A percentile compares a stretch with the other conserved stretches of the same genome.
These are phyloP conservation scores for Campoletis raptor DNA, from an alignment of 2,888 invertebrate genomes.

Conservation along the genomic window DNA sequence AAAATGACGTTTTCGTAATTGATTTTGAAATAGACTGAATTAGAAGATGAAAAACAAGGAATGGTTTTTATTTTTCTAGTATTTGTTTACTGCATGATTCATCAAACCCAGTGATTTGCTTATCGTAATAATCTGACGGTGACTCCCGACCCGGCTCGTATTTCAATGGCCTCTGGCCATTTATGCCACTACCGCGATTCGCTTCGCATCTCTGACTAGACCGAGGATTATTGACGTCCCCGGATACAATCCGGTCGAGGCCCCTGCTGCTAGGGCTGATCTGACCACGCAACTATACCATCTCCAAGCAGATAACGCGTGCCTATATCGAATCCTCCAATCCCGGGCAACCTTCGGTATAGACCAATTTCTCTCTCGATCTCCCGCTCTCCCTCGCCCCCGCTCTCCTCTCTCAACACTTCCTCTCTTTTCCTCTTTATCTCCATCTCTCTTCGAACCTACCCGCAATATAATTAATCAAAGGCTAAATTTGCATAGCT, in stretches of 20 bases:
- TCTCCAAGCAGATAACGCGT: slow-evolving; percentile 46
- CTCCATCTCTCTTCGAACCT: background rate
- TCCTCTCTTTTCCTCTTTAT: slow-evolving; percentile 8
- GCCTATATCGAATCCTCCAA: slow-evolving; percentile 23
- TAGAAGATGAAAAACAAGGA: background rate
- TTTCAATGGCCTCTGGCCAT: slow-evolving; percentile 42
- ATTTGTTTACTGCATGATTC: background rate
- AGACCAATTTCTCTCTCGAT: background rate
- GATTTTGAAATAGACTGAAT: background rate
- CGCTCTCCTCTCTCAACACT: background rate
- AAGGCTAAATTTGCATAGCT: slow-evolving; percentile 29
- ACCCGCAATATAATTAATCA: slow-evolving; percentile 33
- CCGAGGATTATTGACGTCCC: slow-evolving; percentile 69
- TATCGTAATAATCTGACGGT: slow-evolving; percentile 22
- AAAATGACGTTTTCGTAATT: background rate
- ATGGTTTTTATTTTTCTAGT: background rate
- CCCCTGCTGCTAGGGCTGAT: slow-evolving; percentile 23
- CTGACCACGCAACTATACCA: slow-evolving; percentile 45
- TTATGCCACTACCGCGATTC: slow-evolving; percentile 33
- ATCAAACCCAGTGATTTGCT: slow-evolving; percentile 16
- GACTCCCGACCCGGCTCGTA: slow-evolving; percentile 31
- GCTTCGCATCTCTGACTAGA: slow-evolving; percentile 51
- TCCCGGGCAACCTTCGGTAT: slow-evolving; percentile 4
- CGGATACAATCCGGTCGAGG: slow-evolving; percentile 32
- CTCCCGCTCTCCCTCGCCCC: slow-evolving; percentile 19